phyloP scores from a whole-genome alignment of 2,888 invertebrate species.

The Drosophila barbarae region DNA sequence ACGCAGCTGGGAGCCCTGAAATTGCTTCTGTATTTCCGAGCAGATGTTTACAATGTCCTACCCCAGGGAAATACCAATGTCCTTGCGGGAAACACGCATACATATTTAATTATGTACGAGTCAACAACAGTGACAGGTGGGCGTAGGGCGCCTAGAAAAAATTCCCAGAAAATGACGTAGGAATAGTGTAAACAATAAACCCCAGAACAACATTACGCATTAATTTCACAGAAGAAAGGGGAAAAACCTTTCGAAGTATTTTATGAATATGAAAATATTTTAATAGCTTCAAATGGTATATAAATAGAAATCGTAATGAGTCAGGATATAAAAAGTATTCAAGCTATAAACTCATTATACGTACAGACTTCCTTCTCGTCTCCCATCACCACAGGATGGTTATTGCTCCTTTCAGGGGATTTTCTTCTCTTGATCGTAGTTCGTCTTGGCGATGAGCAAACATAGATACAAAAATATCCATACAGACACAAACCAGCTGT shows the following conservation, averaged over 20 bases:
- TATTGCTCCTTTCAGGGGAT: background rate
- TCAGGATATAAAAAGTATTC: no score
- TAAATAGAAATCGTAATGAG: background rate
- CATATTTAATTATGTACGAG: constrained; percentile 30
- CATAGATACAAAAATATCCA: constrained; percentile 6
- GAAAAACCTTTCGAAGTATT: background rate
- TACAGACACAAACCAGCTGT: constrained; percentile 15
- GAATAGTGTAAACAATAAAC: background rate
- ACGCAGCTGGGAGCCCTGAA: constrained; percentile 32
- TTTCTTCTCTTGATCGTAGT: constrained; percentile 29
- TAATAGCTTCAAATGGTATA: background rate
- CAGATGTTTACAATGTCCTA: constrained; percentile 35
- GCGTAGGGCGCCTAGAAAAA: background rate
- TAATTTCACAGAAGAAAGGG: background rate
- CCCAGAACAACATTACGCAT: background rate
- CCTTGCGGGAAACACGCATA: constrained; percentile 15
- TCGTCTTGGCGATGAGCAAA: constrained; percentile 47
- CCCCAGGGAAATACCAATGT: constrained; percentile 19
- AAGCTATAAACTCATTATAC: no score
- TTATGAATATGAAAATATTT: background rate
- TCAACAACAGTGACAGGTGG: constrained; percentile 20
- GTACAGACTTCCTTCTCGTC: background rate
- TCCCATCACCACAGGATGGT: background rate
- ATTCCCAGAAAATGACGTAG: background rate
- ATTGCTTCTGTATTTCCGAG: constrained; percentile 16